Base-by-base conservation (phyloP, 2,888 invertebrate genomes). In the Euzophera pinguis region DNA sequence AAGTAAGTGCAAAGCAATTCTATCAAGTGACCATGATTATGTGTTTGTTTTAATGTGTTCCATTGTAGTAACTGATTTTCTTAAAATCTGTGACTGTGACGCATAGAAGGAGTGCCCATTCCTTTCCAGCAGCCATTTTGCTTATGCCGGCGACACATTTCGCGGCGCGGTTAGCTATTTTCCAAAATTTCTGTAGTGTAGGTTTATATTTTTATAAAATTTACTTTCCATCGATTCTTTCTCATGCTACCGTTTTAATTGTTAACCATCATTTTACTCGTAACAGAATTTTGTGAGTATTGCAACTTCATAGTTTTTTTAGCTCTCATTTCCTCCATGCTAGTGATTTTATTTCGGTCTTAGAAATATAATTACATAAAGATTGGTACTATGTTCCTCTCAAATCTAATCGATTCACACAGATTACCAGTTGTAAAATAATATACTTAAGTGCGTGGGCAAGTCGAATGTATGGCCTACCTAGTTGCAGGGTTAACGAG, bases 81-180 rank as follows among this genome's bases (percentile, higher is more conserved):
- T 63, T 71, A 69, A 72, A 75, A 77, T 76, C 72, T 80, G 86
- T 86, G 84, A 84, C 75, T 90, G 90, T 92, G 92, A 92, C 92
- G 92, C 92, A 92, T 91, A 80, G 87, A 88, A 91, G 92, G 91
- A 92, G 92, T 92, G 92, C 84, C 91, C 81, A 76, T 84, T 73
- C 91, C 81, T 76, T 84, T 73, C 79, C 81, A 90, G 90, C 91
- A 91, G 91, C 91, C 91, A 91, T 91, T 91, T 90, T 91, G 90
- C 87, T 73, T 74, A 78, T 80, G 71, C 90, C 90, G 90, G 90
- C 90, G 81, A 84, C 90, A 90, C 90, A 85, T 87, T 82, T 82
- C 75, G 75, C 80, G 76, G 86, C 78, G 89, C 76, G 86, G 82
- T 84, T 85, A 75, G 62, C 67, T 61, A 66, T 72, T 58, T 66